Evolutionary conservation across 2,113 vertebrate genomes (phyloP).

Genomic region (Anguilla rostrata): DNA sequence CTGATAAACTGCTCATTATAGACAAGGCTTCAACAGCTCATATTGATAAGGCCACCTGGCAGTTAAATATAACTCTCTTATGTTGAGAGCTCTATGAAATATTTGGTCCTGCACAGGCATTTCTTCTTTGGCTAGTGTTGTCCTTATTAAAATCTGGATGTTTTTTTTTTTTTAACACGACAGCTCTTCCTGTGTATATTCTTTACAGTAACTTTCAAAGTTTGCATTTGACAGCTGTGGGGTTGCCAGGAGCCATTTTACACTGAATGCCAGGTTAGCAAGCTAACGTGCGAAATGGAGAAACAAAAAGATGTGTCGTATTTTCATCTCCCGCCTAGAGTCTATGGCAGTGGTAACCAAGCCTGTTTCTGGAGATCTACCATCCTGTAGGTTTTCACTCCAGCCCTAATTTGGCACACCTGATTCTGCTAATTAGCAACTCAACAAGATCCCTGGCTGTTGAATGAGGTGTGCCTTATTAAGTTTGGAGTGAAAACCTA

Average conservation of each 20-base stretch:
- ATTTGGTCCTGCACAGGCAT: neutral
- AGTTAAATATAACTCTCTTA: constrained; percentile 46
- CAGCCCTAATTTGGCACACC: too few relatives aligned
- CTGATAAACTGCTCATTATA: constrained; percentile 71
- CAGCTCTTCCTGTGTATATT: neutral
- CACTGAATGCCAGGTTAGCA: neutral
- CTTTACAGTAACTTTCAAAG: neutral
- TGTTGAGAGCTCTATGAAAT: neutral
- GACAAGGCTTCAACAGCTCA: constrained; percentile 46
- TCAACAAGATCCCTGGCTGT: too few relatives aligned
- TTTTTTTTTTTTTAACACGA: neutral
- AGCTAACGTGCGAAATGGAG: neutral
- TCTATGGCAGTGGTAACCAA: too few relatives aligned
- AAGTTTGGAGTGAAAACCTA: too few relatives aligned
- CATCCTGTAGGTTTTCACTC: too few relatives aligned
- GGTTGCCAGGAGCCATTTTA: neutral
- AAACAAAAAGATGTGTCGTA: neutral
- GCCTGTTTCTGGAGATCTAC: too few relatives aligned
- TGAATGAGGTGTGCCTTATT: too few relatives aligned
- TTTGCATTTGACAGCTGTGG: neutral
- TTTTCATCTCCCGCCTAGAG: neutral
- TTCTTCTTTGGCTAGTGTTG: neutral
- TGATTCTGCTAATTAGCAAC: too few relatives aligned
- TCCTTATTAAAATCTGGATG: neutral
- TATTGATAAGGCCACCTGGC: constrained; percentile 60